These are phyloP conservation scores for Nipponia nippon DNA, from an alignment of 2,113 vertebrate genomes.

Conservation along the genomic window DNA sequence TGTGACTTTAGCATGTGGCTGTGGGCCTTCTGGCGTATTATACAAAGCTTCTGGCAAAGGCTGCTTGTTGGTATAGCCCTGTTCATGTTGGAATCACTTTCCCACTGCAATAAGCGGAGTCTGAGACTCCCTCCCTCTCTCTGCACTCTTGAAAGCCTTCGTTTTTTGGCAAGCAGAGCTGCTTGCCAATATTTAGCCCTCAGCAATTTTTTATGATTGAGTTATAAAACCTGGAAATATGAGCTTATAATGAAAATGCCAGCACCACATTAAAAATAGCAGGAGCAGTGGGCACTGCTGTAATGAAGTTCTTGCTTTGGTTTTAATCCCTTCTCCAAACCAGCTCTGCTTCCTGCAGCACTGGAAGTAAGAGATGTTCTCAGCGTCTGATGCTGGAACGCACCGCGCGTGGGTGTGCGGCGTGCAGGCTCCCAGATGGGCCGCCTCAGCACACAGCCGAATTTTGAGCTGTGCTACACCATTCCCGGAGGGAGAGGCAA, in stretches of 20 bases:
- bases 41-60: not conserved
- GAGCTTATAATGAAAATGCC: not conserved
- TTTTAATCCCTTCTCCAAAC: not conserved
- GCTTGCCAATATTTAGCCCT: slow-evolving; percentile 8
- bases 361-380: not conserved
- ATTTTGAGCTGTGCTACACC: not conserved
- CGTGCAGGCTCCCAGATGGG: not conserved
- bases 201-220: not conserved
- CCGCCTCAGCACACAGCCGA: not conserved
- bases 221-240: slow-evolving; percentile 32
- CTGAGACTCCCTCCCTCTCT: not conserved
- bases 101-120: not conserved
- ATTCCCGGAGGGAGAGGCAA: not conserved
- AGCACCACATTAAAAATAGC: not conserved
- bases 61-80: not conserved
- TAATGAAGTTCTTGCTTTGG: not conserved
- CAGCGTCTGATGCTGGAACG: not conserved
- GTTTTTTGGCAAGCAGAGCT: not conserved
- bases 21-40: not conserved
- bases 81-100: not conserved
- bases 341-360: not conserved
- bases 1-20: not conserved
- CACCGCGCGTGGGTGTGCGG: fast-evolving
- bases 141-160: not conserved
- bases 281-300: not conserved